A percentile compares a stretch with the other conserved stretches of the same genome.
phyloP scores from a whole-genome alignment of 2,113 vertebrate genomes.

The Passer domesticus region DNA sequence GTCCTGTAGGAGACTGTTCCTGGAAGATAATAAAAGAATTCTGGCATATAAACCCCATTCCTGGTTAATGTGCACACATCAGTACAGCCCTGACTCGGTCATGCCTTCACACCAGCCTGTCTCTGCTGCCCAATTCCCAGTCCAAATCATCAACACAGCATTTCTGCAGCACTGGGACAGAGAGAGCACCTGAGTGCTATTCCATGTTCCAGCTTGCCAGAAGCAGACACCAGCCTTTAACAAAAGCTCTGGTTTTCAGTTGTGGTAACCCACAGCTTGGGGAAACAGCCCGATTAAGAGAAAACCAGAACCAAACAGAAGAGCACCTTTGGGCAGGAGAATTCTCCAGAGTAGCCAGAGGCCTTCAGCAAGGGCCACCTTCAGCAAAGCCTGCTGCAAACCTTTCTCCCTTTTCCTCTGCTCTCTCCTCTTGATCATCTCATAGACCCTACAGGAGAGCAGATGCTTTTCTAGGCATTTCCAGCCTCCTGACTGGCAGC shows the following conservation, averaged over 20 bases:
- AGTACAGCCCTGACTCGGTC: accelerated
- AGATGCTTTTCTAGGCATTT: neutral
- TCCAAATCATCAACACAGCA: neutral
- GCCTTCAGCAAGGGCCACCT: neutral
- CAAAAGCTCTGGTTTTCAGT: neutral
- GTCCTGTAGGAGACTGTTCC: neutral
- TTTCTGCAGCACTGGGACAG: neutral
- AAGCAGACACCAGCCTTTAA: neutral
- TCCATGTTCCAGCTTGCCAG: neutral
- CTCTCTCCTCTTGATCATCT: neutral
- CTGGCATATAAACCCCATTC: neutral
- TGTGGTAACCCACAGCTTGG: neutral
- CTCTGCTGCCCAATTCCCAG: neutral
- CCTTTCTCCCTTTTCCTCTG: neutral
- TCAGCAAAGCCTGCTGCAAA: neutral
- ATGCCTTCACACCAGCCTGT: neutral
- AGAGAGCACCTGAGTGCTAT: neutral
- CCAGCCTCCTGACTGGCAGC: neutral
- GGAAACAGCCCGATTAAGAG: neutral
- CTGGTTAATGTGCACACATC: neutral
- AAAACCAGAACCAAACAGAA: neutral
- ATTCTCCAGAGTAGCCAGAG: accelerated
- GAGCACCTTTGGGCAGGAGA: neutral
- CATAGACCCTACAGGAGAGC: neutral
- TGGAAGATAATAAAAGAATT: neutral